Evolutionary conservation across 1,140 invertebrate genomes (phyloP).

Genomic region (Drosophila pallidifrons): DNA sequence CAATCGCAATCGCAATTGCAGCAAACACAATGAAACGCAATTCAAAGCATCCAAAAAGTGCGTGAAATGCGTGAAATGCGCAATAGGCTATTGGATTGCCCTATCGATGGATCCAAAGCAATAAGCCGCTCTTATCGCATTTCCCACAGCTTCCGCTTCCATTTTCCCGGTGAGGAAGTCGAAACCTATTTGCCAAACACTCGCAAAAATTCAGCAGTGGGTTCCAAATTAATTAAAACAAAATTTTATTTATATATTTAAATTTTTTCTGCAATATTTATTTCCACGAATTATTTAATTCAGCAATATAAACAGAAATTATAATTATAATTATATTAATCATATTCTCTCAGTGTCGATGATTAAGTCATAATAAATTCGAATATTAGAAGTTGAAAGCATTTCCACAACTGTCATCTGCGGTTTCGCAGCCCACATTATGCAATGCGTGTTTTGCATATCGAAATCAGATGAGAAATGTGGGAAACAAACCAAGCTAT

Average conservation of each 20-base stretch:
- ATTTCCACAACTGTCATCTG: not conserved
- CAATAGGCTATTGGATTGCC: conserved; percentile 3
- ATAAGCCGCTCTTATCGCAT: conserved; percentile 23
- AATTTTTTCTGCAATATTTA: too few relatives aligned
- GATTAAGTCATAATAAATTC: conserved; percentile 14
- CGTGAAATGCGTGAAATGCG: conserved; percentile 23
- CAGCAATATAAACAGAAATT: not conserved
- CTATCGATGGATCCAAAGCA: conserved; percentile 16
- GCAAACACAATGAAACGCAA: not conserved
- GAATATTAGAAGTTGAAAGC: conserved; percentile 16
- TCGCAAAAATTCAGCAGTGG: not conserved
- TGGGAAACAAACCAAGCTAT: conserved; percentile 17
- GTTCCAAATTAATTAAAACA: not conserved
- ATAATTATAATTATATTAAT: not conserved
- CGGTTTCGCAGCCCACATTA: conserved; percentile 4
- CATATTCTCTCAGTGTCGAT: conserved; percentile 8
- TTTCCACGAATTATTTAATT: too few relatives aligned
- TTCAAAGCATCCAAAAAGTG: conserved; percentile 26
- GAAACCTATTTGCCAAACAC: not conserved
- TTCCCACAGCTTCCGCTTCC: conserved; percentile 30
- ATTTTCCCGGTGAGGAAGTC: conserved; percentile 7
- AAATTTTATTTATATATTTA: not conserved
- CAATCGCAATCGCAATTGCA: conserved; percentile 10
- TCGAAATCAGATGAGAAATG: conserved; percentile 22
- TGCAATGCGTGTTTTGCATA: conserved; percentile 20